Evolutionary conservation across 2,113 vertebrate species (phyloP).

Genomic region (Arenaria interpres): DNA sequence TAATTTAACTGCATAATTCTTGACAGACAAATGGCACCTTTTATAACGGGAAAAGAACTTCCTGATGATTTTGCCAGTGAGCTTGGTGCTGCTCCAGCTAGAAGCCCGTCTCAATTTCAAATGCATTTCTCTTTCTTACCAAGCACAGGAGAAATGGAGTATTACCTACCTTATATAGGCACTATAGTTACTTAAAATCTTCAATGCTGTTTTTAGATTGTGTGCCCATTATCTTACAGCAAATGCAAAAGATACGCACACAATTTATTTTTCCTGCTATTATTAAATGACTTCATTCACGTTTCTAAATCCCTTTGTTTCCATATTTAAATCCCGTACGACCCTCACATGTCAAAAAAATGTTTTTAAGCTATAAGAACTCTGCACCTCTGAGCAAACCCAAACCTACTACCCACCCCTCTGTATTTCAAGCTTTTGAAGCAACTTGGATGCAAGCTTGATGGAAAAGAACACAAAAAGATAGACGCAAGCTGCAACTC

Average conservation of each 20-base stretch:
- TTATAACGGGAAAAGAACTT: not conserved
- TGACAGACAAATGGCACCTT: slow-evolving; percentile 2
- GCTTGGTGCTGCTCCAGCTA: not conserved
- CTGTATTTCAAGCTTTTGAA: not conserved
- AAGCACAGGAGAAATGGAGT: not conserved
- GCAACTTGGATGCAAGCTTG: not conserved
- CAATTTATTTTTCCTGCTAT: not conserved
- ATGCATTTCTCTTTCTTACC: not conserved
- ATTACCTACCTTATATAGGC: not conserved
- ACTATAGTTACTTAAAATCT: not conserved
- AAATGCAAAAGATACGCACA: not conserved
- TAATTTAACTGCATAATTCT: slow-evolving; percentile 3
- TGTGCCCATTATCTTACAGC: not conserved
- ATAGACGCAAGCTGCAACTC: not conserved
- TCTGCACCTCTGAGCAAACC: not conserved
- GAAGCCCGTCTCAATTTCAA: not conserved
- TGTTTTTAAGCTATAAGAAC: not conserved
- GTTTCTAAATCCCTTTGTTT: not conserved
- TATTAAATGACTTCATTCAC: not conserved
- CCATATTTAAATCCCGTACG: not conserved
- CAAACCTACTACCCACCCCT: not conserved
- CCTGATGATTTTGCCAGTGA: not conserved
- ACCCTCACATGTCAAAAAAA: not conserved
- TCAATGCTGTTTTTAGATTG: not conserved
- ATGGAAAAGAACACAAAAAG: not conserved